Conservation (phyloP, 2,113 vertebrate species). For the Cyanocitta stelleri region DNA sequence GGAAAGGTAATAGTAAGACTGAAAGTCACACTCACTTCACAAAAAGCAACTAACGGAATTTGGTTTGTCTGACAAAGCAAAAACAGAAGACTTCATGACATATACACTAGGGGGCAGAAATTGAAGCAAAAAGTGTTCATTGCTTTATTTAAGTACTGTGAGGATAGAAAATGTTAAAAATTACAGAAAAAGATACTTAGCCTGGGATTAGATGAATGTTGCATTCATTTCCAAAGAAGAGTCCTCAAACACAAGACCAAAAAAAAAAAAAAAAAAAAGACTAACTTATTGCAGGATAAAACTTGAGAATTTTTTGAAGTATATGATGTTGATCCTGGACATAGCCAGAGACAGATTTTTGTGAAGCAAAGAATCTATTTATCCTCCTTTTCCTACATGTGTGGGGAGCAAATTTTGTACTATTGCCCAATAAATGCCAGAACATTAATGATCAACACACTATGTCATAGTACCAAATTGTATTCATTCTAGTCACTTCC, state of each 20-base stretch:
- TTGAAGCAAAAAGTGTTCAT: neutral
- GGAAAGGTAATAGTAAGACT: neutral
- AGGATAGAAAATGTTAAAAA: neutral
- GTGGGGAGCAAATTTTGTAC: neutral
- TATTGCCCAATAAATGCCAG: neutral
- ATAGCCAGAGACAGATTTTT: neutral
- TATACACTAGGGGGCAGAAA: neutral
- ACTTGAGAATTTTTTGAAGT: neutral
- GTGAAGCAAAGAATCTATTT: neutral
- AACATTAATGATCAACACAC: neutral
- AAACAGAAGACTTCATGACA: neutral
- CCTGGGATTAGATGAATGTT: neutral
- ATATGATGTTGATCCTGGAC: neutral
- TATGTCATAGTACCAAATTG: neutral
- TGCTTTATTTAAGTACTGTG: neutral
- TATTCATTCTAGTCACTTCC: neutral
- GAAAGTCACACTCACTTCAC: neutral
- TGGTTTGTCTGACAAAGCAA: neutral
- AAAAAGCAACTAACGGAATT: neutral
- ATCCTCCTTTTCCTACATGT: neutral
- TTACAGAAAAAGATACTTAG: neutral
- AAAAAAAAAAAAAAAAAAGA: neutral
- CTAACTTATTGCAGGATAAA: neutral
- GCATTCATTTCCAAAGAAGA: neutral
- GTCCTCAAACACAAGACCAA: neutral